Conservation (phyloP, 1,140 invertebrate genomes). For the Pseudobourletiella spinata region DNA sequence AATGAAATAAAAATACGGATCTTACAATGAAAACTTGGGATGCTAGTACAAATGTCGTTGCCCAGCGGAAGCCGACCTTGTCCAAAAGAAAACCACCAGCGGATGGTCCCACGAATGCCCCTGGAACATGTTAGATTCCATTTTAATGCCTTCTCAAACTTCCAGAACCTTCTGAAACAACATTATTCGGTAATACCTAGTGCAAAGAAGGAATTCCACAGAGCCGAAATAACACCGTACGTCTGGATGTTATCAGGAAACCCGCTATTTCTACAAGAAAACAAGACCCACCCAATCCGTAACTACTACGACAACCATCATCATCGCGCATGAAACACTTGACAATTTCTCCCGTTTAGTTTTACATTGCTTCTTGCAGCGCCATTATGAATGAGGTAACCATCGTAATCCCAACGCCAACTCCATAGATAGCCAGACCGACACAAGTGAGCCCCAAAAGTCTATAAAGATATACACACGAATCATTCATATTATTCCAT, state of each 20-base stretch:
- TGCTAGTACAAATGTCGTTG: no score
- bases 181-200: conserved; percentile 45
- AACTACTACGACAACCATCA: neutral
- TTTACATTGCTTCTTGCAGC: conserved; percentile 64
- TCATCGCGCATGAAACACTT: neutral
- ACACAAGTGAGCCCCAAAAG: conserved; percentile 54
- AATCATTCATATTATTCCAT: neutral
- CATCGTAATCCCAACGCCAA: conserved; percentile 67
- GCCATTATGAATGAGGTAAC: conserved; percentile 72
- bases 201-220: conserved; percentile 77
- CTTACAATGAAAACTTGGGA: no score
- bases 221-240: conserved; percentile 68
- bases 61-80: conserved; percentile 37
- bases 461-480: conserved; percentile 42
- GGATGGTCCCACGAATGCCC: conserved; percentile 18
- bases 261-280: conserved; percentile 51
- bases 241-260: conserved; percentile 71
- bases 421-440: conserved; percentile 64
- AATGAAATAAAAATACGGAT: no score
- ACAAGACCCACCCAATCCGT: neutral
- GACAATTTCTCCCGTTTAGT: neutral
- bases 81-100: conserved; percentile 11
- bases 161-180: neutral
- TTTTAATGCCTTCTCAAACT: neutral
- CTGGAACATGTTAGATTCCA: neutral